These are phyloP conservation scores for Pterostichus niger DNA, from an alignment of 2,888 invertebrate species.

Conservation along the genomic window DNA sequence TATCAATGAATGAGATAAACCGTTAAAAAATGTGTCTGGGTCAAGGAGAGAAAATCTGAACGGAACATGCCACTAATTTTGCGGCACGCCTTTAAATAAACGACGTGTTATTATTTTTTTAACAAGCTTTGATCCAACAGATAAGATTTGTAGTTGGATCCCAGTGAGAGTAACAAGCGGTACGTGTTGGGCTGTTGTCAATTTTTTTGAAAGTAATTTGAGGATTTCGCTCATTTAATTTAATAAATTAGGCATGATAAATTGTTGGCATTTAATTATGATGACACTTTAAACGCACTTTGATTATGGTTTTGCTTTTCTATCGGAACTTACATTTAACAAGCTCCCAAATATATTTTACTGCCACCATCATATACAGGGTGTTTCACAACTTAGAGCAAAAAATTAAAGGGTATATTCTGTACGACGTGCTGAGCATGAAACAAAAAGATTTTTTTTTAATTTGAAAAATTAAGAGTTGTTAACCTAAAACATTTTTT, in stretches of 20 bases:
- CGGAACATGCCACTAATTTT: not conserved
- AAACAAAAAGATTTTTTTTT: too few relatives aligned
- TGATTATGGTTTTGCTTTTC: not conserved
- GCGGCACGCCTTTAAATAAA: constrained; percentile 24
- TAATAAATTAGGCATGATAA: constrained; percentile 23
- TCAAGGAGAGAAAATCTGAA: constrained; percentile 28
- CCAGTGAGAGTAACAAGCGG: constrained; percentile 17
- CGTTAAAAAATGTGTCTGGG: constrained; percentile 34
- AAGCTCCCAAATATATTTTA: not conserved
- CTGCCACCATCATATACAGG: too few relatives aligned
- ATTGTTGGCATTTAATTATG: constrained; percentile 7
- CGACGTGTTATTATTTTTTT: constrained; percentile 42
- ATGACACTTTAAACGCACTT: not conserved
- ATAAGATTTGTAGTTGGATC: constrained; percentile 14
- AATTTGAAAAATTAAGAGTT: too few relatives aligned
- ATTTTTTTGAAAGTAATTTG: constrained; percentile 28
- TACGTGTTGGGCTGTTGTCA: constrained; percentile 15
- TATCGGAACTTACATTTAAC: not conserved
- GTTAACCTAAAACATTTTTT: too few relatives aligned
- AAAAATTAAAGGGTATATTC: too few relatives aligned
- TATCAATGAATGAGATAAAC: constrained; percentile 20
- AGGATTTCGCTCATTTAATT: constrained; percentile 25
- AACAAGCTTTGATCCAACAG: constrained; percentile 4
- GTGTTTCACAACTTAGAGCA: too few relatives aligned
- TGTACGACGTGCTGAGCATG: too few relatives aligned